Base-by-base conservation (phyloP, 2,888 invertebrate genomes). In the Girardia tigrina region DNA sequence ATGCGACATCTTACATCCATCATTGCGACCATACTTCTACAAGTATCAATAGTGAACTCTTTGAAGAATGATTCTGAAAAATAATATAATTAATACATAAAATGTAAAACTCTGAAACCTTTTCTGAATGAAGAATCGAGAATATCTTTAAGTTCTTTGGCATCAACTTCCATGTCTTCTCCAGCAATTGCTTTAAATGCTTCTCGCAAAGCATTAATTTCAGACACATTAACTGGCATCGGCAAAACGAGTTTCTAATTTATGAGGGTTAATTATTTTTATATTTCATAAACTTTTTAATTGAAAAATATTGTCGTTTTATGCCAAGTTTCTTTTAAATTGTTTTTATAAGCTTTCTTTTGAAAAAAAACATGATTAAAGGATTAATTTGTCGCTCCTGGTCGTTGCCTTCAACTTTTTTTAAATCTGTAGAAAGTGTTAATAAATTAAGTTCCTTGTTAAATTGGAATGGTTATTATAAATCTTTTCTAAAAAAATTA, bases 21-120 rank as follows among this genome's bases (percentile, higher is more conserved):
- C 91, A 94, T 91, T 0, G 94, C 92, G 29, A 95, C 89, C 92
- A 95, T 93, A 80, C 93, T 92, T 78, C 94, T 88, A 82, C 94
- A 93, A 0, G 91, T 89, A 78, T 95, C 94, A 84, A 91, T 90
- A 0, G 91, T 90, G 86, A 95, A 95, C 27, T 91, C 93, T 75
- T 85, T 85, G 73, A 89, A 89, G 79, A 88, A 74, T 78, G 84
- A 84, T 76, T 84, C 84, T 84, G 80, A 28, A 80, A 74, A 36
- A 36, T 8, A 36, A 36, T 36, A 36, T 36, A 12, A 36, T 36
- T 12, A 36, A 36, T 36, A 36, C 16, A 12, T 36, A 36, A 56
- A 20, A 56, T 56, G 23, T 56, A 20, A 6, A 23, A 56, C 2
- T 12, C n/a, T 56, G 2, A 4, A 4, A 56, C 56, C 56, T 56